phyloP scores from a whole-genome alignment of 1,140 invertebrate genomes.

The Pseudomyrmex pallidus region DNA sequence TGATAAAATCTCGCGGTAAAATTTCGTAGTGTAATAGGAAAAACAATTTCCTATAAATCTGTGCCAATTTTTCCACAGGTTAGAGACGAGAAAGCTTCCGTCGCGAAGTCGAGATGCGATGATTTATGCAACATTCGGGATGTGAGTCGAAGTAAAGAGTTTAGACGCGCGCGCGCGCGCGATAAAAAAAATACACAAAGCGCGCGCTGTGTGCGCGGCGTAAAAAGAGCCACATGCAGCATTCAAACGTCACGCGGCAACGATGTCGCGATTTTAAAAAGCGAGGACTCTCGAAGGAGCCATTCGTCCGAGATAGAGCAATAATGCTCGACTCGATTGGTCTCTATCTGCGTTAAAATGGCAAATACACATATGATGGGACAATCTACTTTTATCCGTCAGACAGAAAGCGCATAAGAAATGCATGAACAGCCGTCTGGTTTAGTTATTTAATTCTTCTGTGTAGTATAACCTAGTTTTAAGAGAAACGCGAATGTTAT shows the following conservation, averaged over 20 bases:
- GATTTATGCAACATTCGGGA: slow-evolving; percentile 54
- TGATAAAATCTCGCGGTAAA: not conserved
- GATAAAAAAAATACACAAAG: slow-evolving; percentile 54
- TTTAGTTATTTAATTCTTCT: not conserved
- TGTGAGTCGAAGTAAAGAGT: slow-evolving; percentile 53
- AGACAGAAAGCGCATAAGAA: slow-evolving; percentile 7
- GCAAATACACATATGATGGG: slow-evolving; percentile 26
- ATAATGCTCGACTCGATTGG: slow-evolving; percentile 56
- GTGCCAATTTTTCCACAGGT: slow-evolving; percentile 50
- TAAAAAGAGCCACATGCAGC: not conserved
- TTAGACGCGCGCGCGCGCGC: no score
- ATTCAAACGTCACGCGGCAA: not conserved
- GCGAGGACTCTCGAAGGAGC: not conserved
- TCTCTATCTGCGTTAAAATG: slow-evolving; percentile 49
- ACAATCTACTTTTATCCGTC: not conserved
- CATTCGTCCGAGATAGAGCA: not conserved
- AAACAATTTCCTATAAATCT: slow-evolving; percentile 54
- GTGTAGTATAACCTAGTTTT: no score
- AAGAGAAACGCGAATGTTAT: not conserved
- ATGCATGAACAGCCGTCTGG: not conserved
- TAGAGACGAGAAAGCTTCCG: slow-evolving; percentile 12
- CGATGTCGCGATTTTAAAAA: slow-evolving; percentile 26
- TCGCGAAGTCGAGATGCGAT: slow-evolving; percentile 25
- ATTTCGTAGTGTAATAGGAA: no score
- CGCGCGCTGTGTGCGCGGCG: not conserved